Base-by-base conservation (phyloP, 1,140 invertebrate genomes). In the Meloidogyne chitwoodi region DNA sequence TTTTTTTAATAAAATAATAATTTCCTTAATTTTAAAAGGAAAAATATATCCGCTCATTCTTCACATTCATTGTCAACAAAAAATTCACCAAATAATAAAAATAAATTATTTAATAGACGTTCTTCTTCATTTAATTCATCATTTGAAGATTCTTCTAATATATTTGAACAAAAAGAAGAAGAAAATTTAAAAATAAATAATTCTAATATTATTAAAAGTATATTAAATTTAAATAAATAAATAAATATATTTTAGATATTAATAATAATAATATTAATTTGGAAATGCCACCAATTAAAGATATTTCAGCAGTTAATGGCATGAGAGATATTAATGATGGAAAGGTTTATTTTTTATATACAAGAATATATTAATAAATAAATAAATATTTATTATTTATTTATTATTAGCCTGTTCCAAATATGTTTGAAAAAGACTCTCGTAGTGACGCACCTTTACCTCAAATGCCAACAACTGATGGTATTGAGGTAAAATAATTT, bases 381-480 rank as follows among this genome's bases (percentile, higher is more conserved):
- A n/a, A n/a, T n/a, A n/a, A n/a, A n/a, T n/a, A n/a, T 12, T 56
- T 27, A 1, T 6, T 19, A 48, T 48, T 19, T 48, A 48, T 19
- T 48, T 48, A 19, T 48, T 14, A 10, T 4, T 31, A 80, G 77
- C 14, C 76, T 24, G 14, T 56, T 56, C 24, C 75, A 14, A 56
- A 19, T 26, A 81, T 80, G 79, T 80, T 80, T 61, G 79, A 80
- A n/a, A 70, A 67, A 44, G 48, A 79, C 12, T 34, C 73, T 56
- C 79, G 44, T 34, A 31, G 62, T 19, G 65, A 82, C 16, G 41
- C 79, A 41, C 81, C 79, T 29, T n/a, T 79, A 26, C 84, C 85
- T 2, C 77, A 83, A 66, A 74, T 87, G 77, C 84, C 84, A 41
- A 80, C 79, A 41, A 82, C 82, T 3, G 80, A 84, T 16, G 85